Percentiles rank a stretch among this genome's conserved stretches.
These are phyloP conservation scores for Phasianus colchicus DNA, from an alignment of 2,113 vertebrate genomes.

Conservation along the genomic window DNA sequence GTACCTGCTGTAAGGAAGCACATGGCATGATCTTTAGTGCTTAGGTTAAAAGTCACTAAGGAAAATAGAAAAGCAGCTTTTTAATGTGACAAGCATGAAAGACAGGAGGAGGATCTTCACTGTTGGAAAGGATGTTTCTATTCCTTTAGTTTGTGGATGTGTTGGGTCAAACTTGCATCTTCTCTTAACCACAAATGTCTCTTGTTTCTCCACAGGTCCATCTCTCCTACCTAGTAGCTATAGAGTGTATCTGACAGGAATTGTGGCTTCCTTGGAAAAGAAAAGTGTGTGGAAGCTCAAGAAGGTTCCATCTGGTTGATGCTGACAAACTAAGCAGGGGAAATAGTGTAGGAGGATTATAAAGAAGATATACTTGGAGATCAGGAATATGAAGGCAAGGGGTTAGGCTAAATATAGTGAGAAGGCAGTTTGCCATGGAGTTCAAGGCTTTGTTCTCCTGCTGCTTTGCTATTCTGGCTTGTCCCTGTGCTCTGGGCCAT, in stretches of 20 bases:
- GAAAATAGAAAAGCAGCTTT: background rate
- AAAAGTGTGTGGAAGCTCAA: background rate
- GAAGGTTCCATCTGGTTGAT: background rate
- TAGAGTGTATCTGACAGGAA: background rate
- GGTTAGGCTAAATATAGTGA: background rate
- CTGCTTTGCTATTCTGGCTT: background rate
- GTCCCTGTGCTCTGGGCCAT: background rate
- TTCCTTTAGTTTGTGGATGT: background rate
- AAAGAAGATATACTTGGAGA: background rate
- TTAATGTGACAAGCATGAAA: background rate
- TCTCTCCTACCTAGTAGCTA: background rate
- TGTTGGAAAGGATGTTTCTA: background rate
- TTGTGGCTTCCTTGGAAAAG: background rate
- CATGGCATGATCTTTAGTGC: background rate
- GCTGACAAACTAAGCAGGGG: background rate
- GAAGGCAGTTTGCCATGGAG: background rate
- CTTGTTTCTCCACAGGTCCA: background rate
- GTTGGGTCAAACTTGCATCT: background rate
- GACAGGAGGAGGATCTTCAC: background rate
- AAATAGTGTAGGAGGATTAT: background rate
- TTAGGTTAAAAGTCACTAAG: background rate
- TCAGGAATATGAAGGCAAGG: background rate
- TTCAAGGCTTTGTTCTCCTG: background rate
- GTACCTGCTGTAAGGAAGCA: background rate
- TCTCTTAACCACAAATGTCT: background rate